Evolutionary conservation across 2,113 vertebrate species (phyloP), one percentile per base, ranked within the genome.

Genomic region (Butastur rufipennis): DNA sequence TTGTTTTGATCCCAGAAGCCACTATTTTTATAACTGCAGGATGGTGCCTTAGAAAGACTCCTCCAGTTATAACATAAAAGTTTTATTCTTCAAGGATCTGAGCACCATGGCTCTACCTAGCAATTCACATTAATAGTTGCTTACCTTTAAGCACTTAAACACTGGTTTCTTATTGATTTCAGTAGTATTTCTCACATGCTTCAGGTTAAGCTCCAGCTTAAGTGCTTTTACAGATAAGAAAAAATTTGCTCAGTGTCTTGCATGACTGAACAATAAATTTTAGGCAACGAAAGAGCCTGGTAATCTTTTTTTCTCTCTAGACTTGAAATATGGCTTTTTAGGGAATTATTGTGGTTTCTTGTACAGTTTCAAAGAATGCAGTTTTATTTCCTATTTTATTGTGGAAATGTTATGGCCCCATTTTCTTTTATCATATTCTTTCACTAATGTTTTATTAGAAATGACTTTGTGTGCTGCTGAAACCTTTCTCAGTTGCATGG

Each of bases 201-300:
- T 81, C 66, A 75, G n/a, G 81, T 95, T 91, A 95, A 95, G 48
- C 56, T 96, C 43, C 27, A 72, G 55, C 16, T 85, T 91, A 95
- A 96, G 65, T 88, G 50, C 29, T 77, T 94, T 94, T 77, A 81
- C 7, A 84, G 81, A 68, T 89, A 91, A 81, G 72, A 80, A 86
- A 86, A 82, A 74, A 52, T 17, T 26, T 86, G 3, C 15, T 79
- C 23, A 34, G 11, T 67, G 43, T 55, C 80, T 90, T 92, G 21
- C 38, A 77, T 87, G 68, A 81, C 43, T 65, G 62, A 81, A 84
- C 27, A 89, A 34, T 40, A 87, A 75, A 81, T 89, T 93, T 90
- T 48, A 75, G 55, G 56, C 34, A 47, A 72, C 22, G 13, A 90
- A 74, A 92, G 34, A 74, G 18, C 13, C 25, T 78, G n/a, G 9